Evolutionary conservation across 2,888 invertebrate genomes (phyloP).

Genomic region (Eristalinus sepulchralis): DNA sequence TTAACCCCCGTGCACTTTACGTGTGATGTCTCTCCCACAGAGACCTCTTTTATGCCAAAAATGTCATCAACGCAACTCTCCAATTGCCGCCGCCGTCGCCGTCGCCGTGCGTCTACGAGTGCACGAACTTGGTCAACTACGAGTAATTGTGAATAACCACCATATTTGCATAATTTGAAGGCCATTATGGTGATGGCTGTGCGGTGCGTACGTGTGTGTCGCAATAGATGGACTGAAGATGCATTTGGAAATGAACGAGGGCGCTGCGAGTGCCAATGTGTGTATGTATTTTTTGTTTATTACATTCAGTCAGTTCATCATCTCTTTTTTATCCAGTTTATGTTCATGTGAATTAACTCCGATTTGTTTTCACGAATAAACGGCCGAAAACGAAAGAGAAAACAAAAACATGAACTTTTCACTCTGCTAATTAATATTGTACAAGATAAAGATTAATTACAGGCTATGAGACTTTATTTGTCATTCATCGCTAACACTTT

Average conservation of each 20-base stretch:
- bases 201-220: not conserved
- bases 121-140: not conserved
- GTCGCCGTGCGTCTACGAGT: too few species aligned
- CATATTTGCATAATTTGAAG: not conserved
- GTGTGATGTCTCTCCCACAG: not conserved
- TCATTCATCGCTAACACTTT: not conserved
- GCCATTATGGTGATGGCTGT: not conserved
- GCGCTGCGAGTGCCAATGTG: not conserved
- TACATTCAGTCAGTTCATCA: not conserved
- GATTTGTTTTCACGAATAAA: not conserved
- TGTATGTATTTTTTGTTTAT: not conserved
- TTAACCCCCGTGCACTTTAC: not conserved
- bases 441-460: not conserved
- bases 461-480: not conserved
- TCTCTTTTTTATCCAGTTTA: not conserved
- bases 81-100: not conserved
- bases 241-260: not conserved
- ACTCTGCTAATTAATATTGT: not conserved
- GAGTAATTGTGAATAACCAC: not conserved
- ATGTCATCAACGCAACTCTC: not conserved
- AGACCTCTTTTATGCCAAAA: not conserved
- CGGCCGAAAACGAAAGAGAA: not conserved
- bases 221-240: not conserved
- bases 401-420: not conserved
- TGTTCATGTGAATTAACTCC: not conserved